These are phyloP conservation scores for Hylyphantes graminicola DNA, from an alignment of 1,140 invertebrate genomes.

Conservation along the genomic window DNA sequence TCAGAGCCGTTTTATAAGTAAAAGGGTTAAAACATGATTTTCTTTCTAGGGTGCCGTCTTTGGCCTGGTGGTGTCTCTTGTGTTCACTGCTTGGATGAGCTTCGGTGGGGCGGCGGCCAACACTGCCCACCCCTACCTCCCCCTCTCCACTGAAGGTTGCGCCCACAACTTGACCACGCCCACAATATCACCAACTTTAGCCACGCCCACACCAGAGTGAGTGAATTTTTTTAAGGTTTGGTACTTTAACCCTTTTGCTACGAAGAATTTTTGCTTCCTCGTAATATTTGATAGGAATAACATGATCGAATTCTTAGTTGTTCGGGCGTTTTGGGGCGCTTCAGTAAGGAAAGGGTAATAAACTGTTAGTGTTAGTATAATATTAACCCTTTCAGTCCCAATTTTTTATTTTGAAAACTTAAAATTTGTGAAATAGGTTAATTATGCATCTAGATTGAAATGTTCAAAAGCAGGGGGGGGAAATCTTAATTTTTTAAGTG, in stretches of 20 bases:
- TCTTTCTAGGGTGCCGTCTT: conserved; percentile 78
- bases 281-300: too few species aligned
- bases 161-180: not conserved
- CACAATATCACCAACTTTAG: not conserved
- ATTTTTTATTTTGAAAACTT: too few species aligned
- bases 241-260: not conserved
- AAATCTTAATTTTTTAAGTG: not conserved
- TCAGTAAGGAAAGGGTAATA: too few species aligned
- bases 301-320: too few species aligned
- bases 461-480: not conserved
- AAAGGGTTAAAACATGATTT: not conserved
- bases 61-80: conserved; percentile 77
- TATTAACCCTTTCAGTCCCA: too few species aligned
- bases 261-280: too few species aligned
- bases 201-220: not conserved
- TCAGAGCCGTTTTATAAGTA: too few species aligned
- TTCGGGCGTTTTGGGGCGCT: too few species aligned
- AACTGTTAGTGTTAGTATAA: too few species aligned
- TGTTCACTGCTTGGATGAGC: conserved; percentile 84
- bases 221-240: not conserved
- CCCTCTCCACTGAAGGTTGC: conserved; percentile 78
- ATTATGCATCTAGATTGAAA: not conserved
- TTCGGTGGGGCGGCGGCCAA: conserved; percentile 73
- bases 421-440: not conserved
- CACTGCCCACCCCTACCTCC: conserved; percentile 64